Conservation (phyloP, 2,113 vertebrate species). For the Spilogale gracilis region DNA sequence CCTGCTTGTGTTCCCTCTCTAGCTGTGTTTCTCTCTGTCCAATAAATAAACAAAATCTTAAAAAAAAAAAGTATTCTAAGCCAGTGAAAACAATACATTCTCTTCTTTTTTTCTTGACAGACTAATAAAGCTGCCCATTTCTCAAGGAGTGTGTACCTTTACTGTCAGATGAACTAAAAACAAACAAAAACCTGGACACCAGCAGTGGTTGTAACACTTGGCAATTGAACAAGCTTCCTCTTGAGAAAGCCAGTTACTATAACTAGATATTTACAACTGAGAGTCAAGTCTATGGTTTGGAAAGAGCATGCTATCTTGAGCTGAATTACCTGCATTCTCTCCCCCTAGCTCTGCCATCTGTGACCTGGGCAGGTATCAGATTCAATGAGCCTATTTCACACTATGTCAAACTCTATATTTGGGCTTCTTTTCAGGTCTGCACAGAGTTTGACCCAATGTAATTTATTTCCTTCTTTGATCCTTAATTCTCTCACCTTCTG, state of each 20-base stretch:
- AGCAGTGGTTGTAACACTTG: not conserved
- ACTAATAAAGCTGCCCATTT: constrained; percentile 20
- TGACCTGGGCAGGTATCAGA: not conserved
- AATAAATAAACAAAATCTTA: too few relatives aligned
- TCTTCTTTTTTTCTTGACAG: not conserved
- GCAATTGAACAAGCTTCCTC: not conserved
- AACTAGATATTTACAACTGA: not conserved
- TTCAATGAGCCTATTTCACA: not conserved
- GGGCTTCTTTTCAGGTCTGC: not conserved
- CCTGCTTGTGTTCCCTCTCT: too few relatives aligned
- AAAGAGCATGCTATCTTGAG: not conserved
- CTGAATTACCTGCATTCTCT: not conserved
- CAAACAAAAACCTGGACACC: not conserved
- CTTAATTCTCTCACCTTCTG: constrained; percentile 39
- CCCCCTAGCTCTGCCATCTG: not conserved
- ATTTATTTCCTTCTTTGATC: constrained; percentile 48
- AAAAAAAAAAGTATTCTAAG: not conserved
- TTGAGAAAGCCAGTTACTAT: not conserved
- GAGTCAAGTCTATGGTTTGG: constrained; percentile 7
- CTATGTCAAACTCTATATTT: not conserved
- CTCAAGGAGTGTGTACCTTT: not conserved
- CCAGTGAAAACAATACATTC: constrained; percentile 16
- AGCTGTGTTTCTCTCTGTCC: too few relatives aligned
- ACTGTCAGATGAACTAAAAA: constrained; percentile 41
- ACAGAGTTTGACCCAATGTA: constrained; percentile 4